Base-by-base conservation (phyloP, 2,888 invertebrate genomes). In the Andrena praecox region DNA sequence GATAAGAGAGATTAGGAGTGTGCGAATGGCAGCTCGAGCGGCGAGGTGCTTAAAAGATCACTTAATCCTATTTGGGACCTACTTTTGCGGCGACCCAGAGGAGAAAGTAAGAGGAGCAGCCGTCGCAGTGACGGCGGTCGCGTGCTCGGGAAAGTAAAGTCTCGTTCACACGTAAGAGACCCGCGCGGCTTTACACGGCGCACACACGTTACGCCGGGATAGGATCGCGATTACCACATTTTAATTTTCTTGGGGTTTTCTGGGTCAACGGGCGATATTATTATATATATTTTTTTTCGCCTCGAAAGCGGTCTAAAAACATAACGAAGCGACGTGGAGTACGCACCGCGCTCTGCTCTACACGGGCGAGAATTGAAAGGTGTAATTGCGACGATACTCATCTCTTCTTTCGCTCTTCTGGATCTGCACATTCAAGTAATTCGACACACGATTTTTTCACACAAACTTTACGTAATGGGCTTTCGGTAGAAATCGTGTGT, bases 1-100 rank as follows among this genome's bases (percentile, higher is more conserved):
- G 48, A 69, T 27, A 31, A 35, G 63, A 42, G 42, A 73, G 35
- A 69, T 71, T 71, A 68, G 63, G 2, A 10, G 29, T 27, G 8
- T 1, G 20, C 3, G 50, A 35, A 31, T 56, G 66, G 20, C 42
- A n/a, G 67, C 70, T 80, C 71, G 71, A 77, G 76, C 52, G 75
- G 83, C 85, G 69, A 80, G 80, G 66, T 82, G 75, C 77, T 83
- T 56, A 68, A 82, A 89, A 75, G 89, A 83, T 81, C 86, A 77
- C 48, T 89, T 88, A 89, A 89, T 88, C 88, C 90, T 91, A 91
- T 93, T 93, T 90, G 91, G 91, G 92, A 92, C 93, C 93, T 93
- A 93, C 93, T 93, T 93, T 91, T 92, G 85, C 87, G 87, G 72
- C 90, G 85, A 67, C 83, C 84, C 88, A 71, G 90, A 91, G 92